These are phyloP conservation scores for Notarius lentiginosus DNA, from an alignment of 2,113 vertebrate genomes.

Conservation along the genomic window DNA sequence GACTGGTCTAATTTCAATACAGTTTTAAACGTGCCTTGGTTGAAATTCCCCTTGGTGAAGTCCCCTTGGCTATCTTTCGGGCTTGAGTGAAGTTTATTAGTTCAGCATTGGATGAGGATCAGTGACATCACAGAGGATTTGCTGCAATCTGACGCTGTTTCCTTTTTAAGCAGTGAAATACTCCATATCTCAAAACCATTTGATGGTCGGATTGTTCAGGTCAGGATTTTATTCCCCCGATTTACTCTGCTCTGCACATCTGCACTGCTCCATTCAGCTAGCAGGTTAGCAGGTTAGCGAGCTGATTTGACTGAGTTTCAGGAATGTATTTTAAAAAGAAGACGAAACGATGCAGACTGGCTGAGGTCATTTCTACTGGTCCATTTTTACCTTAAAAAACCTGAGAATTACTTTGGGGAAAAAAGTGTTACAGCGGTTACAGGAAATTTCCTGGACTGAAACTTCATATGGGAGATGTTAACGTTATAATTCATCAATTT, in stretches of 20 bases:
- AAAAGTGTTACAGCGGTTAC: conserved; percentile 21
- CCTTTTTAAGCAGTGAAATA: conserved; percentile 1
- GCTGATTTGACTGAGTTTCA: conserved; percentile 12
- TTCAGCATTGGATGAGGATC: conserved; percentile 11
- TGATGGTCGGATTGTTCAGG: conserved; percentile 25
- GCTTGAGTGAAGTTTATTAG: neutral
- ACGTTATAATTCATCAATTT: conserved; percentile 24
- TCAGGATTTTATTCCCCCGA: neutral
- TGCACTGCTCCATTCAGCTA: neutral
- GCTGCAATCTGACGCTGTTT: conserved; percentile 9
- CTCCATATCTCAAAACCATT: conserved; percentile 4
- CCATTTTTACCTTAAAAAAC: conserved; percentile 21
- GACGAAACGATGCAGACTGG: neutral
- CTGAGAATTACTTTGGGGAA: neutral
- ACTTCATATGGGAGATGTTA: conserved; percentile 22
- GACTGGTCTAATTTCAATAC: neutral
- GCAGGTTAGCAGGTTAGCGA: neutral
- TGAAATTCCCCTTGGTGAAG: neutral
- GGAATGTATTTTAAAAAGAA: neutral
- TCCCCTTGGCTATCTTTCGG: neutral
- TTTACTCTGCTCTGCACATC: neutral
- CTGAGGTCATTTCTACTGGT: neutral
- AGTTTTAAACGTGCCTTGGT: neutral
- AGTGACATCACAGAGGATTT: conserved; percentile 7
- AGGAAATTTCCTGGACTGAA: conserved; percentile 32